A percentile compares a stretch with the other conserved stretches of the same genome.
Conservation (phyloP, 2,113 vertebrate species). For the Amblyopsis rosae region DNA sequence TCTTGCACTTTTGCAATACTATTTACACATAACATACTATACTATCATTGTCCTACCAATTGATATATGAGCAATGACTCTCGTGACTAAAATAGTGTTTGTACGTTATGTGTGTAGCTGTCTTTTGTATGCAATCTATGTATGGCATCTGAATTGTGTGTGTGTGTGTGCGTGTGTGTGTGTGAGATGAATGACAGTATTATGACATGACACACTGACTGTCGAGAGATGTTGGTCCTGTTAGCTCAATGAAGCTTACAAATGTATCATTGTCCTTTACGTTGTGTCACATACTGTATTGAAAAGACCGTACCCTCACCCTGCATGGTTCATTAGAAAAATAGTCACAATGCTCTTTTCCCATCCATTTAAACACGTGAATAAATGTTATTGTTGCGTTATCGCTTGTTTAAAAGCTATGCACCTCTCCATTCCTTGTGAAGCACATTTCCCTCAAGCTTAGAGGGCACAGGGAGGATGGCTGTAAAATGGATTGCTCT, state of each 20-base stretch:
- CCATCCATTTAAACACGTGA: neutral
- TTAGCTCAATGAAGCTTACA: neutral
- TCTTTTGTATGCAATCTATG: neutral
- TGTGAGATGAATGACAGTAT: constrained; percentile 3
- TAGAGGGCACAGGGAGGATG: constrained; percentile 33
- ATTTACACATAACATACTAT: neutral
- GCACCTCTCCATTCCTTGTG: constrained; percentile 10
- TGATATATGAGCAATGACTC: too few relatives aligned
- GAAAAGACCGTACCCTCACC: neutral
- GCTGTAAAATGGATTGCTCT: constrained; percentile 59
- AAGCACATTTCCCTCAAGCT: constrained; percentile 3
- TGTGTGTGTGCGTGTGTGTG: neutral
- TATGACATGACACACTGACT: constrained; percentile 20
- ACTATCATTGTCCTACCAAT: constrained; percentile 9
- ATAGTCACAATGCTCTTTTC: neutral
- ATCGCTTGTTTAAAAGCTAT: neutral
- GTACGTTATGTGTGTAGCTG: too few relatives aligned
- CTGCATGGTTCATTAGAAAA: too few relatives aligned
- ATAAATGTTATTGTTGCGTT: neutral
- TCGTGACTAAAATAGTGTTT: neutral
- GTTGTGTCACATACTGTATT: neutral
- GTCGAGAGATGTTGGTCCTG: constrained; percentile 11
- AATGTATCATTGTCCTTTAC: neutral
- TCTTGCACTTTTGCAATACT: neutral
- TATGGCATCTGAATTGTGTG: neutral